phyloP scores from a whole-genome alignment of 2,797 vertebrate species.

The Acanthis flammea region DNA sequence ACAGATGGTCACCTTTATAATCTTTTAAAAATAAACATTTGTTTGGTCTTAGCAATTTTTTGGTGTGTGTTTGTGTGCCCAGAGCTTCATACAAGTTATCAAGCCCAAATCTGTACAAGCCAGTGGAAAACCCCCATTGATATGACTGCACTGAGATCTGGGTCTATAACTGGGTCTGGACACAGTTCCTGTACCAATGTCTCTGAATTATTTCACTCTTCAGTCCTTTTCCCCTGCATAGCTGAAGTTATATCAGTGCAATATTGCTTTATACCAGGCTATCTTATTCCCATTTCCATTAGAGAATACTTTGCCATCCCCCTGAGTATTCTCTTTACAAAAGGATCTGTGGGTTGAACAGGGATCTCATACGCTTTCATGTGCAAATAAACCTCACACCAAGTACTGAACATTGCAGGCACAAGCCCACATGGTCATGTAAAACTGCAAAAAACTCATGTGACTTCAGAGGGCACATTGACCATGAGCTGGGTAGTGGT shows the following conservation, averaged over 20 bases:
- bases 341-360: not conserved
- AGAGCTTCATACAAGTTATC: not conserved
- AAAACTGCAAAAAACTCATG: not conserved
- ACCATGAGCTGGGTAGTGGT: not conserved
- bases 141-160: not conserved
- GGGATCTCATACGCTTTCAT: not conserved
- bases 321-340: not conserved
- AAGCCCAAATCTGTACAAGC: not conserved
- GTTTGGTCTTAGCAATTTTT: not conserved
- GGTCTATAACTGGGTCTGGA: not conserved
- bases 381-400: not conserved
- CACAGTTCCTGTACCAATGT: not conserved
- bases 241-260: not conserved
- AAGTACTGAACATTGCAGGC: not conserved
- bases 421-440: fast-evolving
- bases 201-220: not conserved
- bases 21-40: not conserved
- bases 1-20: not conserved
- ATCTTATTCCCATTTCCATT: not conserved
- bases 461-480: not conserved
- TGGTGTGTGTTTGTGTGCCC: too few relatives aligned
- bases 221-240: not conserved
- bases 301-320: not conserved
- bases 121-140: not conserved
- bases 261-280: not conserved